Percentiles rank a stretch among this genome's conserved stretches.
Conservation (phyloP, 2,113 vertebrate genomes). For the Rhinichthys klamathensis region DNA sequence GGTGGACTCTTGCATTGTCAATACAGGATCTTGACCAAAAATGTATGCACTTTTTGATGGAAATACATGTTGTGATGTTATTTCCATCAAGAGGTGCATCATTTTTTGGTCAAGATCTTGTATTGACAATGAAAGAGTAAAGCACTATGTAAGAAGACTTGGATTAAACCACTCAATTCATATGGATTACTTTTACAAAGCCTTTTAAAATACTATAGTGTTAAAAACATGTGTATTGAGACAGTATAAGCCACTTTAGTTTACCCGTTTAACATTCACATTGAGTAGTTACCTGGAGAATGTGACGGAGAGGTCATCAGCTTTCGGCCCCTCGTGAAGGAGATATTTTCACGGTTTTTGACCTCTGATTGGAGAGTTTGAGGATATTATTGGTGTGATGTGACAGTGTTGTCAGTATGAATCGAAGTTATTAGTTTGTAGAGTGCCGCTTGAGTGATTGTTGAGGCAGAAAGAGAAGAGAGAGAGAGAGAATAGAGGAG, state of each 20-base stretch:
- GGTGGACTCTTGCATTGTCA: too few species aligned
- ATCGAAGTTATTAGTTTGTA: slow-evolving; percentile 36
- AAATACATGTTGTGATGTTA: too few species aligned
- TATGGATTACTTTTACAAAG: too few species aligned
- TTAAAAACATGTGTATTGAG: background rate
- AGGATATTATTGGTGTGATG: slow-evolving; percentile 33
- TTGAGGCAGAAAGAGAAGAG: slow-evolving; percentile 11
- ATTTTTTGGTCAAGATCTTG: too few species aligned
- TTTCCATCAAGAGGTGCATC: too few species aligned
- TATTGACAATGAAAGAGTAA: too few species aligned
- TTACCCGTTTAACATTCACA: background rate
- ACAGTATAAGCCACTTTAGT: background rate
- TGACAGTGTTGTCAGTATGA: slow-evolving; percentile 17
- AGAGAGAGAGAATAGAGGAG: background rate
- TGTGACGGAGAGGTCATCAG: background rate
- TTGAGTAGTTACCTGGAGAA: background rate
- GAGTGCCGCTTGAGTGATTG: slow-evolving; percentile 1
- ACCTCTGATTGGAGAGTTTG: slow-evolving; percentile 22
- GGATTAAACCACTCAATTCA: too few species aligned
- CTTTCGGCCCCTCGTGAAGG: background rate
- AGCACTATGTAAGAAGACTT: too few species aligned
- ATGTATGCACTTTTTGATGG: too few species aligned
- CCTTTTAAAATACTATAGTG: background rate
- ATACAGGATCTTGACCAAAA: too few species aligned
- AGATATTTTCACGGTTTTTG: background rate